Percentiles rank a stretch among this genome's conserved stretches.
These are phyloP conservation scores for Seira ritae DNA, from an alignment of 2,888 invertebrate genomes.

Conservation along the genomic window DNA sequence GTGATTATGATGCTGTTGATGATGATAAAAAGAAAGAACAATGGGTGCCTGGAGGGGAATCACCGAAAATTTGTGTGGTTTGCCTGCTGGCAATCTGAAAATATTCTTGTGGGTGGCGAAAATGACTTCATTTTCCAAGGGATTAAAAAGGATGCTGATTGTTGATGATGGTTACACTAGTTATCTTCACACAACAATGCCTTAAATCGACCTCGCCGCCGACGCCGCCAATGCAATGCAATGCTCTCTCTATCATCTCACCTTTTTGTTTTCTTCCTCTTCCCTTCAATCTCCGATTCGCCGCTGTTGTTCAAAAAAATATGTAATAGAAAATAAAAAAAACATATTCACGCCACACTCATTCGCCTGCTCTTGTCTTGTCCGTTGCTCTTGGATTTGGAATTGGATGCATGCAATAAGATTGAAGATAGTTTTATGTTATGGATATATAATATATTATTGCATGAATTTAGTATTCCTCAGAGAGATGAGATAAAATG, in stretches of 20 bases:
- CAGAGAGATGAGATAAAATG: slow-evolving; percentile 24
- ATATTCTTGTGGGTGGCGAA: slow-evolving; percentile 74
- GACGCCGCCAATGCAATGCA: slow-evolving; percentile 63
- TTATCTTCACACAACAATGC: slow-evolving; percentile 72
- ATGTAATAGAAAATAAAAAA: not conserved
- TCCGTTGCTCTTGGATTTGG: slow-evolving; percentile 2
- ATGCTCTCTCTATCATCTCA: slow-evolving; percentile 66
- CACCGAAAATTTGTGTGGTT: slow-evolving; percentile 74
- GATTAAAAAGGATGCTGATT: slow-evolving; percentile 72
- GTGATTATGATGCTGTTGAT: not conserved
- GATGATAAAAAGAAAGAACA: slow-evolving; percentile 72
- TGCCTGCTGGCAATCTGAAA: slow-evolving; percentile 72
- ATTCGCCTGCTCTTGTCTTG: not conserved
- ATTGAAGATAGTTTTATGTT: too few species aligned
- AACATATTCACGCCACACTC: not conserved
- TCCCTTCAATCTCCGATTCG: slow-evolving; percentile 27
- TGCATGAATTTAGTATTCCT: too few species aligned
- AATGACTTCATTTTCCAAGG: slow-evolving; percentile 74
- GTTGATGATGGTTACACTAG: slow-evolving; percentile 73
- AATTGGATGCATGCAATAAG: slow-evolving; percentile 12
- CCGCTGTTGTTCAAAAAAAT: slow-evolving; percentile 9
- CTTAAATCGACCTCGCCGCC: slow-evolving; percentile 69
- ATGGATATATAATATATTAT: slow-evolving; percentile 7
- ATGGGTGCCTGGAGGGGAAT: slow-evolving; percentile 73
- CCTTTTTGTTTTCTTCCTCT: slow-evolving; percentile 62